These are phyloP conservation scores for Omphaloscelis lunosa DNA, from an alignment of 2,888 invertebrate genomes.

Conservation along the genomic window DNA sequence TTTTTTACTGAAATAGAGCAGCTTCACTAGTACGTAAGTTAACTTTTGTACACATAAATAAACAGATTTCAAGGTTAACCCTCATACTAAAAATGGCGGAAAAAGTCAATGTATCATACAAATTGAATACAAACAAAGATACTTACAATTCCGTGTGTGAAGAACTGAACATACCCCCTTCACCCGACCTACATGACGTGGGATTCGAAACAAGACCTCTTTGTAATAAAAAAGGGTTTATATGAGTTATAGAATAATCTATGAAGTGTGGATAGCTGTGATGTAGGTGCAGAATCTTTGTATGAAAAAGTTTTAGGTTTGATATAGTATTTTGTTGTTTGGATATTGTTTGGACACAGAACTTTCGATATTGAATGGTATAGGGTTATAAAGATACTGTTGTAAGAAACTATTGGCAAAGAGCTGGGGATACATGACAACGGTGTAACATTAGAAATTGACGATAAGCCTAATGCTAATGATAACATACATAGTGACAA, in stretches of 20 bases:
- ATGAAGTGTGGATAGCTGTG: slow-evolving; percentile 53
- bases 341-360: background rate
- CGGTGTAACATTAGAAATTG: background rate
- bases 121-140: slow-evolving; percentile 68
- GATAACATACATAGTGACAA: background rate
- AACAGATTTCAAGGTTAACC: background rate
- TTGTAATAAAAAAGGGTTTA: slow-evolving; percentile 56
- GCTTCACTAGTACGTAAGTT: background rate
- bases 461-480: background rate
- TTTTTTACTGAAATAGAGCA: background rate
- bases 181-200: slow-evolving; percentile 33
- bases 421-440: too few species aligned
- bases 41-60: background rate
- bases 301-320: slow-evolving; percentile 10
- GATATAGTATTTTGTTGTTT: slow-evolving; percentile 5
- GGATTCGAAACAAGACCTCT: slow-evolving; percentile 48
- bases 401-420: background rate
- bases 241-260: slow-evolving; percentile 54
- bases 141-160: slow-evolving; percentile 57
- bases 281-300: slow-evolving; percentile 35
- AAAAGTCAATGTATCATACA: slow-evolving; percentile 43
- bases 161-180: slow-evolving; percentile 32
- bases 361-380: background rate
- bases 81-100: background rate
- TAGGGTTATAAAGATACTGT: background rate